Base-by-base conservation (phyloP, 2,797 vertebrate species). In the Galagoides demidoff region DNA sequence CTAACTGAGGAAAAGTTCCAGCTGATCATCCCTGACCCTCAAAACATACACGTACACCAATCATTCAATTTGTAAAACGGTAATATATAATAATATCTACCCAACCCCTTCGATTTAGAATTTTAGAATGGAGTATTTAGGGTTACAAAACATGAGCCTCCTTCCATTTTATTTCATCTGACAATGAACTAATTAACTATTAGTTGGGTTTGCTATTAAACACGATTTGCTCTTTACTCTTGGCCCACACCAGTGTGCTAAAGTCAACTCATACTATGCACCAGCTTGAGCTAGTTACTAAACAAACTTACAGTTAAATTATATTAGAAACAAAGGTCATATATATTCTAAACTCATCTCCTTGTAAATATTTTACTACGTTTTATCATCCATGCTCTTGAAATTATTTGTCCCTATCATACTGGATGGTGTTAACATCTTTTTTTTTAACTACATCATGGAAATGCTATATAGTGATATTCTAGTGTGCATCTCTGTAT, bases 41-140 rank as follows among this genome's bases (percentile, higher is more conserved):
- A 61, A 78, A 17, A 64, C 68, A 76, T 4, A 84, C 20, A 76
- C 8, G 31, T 23, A 23, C 29, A 34, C 1, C 19, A 29, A 73
- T 63, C 22, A n/a, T 87, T 91, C 87, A 49, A 83, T 85, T 88
- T 85, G 71, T 63, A 59, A 95, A 87, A 77, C 74, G 57, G 39
- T 17, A 52, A 68, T 34, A 23, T 52, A 52, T 52, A 16, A 52
- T 0, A 20, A n/a, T 63, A 23, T 77, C 64, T 59, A 63, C 59
- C 45, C 5, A 70, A n/a, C 39, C 11, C 16, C 27, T 37, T 45
- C 17, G 45, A 25, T 66, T 85, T 63, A 89, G 27, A 91, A 49
- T 61, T 90, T 19, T 37, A 23, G 8, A 83, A 90, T 68, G 4
- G 37, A 85, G 63, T 34, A 82, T 70, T 92, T 84, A 59, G 92